These are phyloP conservation scores for Tympanoctomys barrerae DNA, from an alignment of 2,797 vertebrate species.

Conservation along the genomic window DNA sequence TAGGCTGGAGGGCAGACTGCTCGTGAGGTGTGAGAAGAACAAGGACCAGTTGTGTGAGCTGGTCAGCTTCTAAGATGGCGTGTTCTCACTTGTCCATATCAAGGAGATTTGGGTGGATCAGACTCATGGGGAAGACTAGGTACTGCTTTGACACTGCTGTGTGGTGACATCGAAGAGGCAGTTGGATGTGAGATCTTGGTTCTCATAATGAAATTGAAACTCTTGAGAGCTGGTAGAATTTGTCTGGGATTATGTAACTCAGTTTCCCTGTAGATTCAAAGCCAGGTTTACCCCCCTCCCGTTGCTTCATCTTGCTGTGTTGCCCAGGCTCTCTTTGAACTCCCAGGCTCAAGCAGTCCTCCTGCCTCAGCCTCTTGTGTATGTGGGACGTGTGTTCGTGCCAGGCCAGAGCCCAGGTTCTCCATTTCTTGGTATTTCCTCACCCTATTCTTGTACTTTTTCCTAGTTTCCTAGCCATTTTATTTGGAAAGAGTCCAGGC, in stretches of 20 bases:
- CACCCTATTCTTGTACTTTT: slow-evolving; percentile 13
- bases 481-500: not conserved
- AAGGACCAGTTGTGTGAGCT: not conserved
- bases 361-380: not conserved
- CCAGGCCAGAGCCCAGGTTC: not conserved
- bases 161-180: not conserved
- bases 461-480: slow-evolving; percentile 8
- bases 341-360: not conserved
- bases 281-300: not conserved
- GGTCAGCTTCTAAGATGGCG: not conserved
- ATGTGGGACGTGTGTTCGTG: not conserved
- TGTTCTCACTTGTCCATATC: not conserved
- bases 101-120: not conserved
- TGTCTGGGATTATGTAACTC: not conserved
- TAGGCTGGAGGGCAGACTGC: not conserved
- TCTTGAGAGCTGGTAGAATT: not conserved
- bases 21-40: not conserved
- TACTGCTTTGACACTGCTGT: not conserved
- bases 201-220: not conserved
- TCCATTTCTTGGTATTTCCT: slow-evolving; percentile 14
- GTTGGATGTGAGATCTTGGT: not conserved
- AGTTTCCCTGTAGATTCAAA: not conserved
- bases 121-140: not conserved
- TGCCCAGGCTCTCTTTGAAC: not conserved
- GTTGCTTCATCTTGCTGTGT: not conserved